Evolutionary conservation across 2,113 vertebrate genomes (phyloP).

Genomic region (Butorides virescens): DNA sequence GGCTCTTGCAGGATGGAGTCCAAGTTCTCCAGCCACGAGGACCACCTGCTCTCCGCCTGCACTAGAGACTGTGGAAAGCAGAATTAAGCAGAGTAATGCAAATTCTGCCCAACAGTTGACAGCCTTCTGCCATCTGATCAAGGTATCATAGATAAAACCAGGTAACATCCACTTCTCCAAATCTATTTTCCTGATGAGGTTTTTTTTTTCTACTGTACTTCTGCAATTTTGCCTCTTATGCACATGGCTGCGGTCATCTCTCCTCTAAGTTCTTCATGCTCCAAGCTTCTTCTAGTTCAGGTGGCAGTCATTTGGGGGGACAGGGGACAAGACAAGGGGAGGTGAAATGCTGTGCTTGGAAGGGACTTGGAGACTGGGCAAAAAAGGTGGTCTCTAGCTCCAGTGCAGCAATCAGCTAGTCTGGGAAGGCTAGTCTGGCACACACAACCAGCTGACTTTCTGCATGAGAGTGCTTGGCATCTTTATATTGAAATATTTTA

Average conservation of each 20-base stretch:
- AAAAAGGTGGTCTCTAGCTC: not conserved
- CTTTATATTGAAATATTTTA: not conserved
- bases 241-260: rapidly evolving
- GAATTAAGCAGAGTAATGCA: not conserved
- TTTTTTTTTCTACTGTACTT: not conserved
- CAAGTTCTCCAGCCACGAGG: not conserved
- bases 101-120: not conserved
- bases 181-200: not conserved
- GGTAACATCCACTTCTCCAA: not conserved
- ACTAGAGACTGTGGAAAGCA: not conserved
- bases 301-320: not conserved
- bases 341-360: not conserved
- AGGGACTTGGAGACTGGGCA: not conserved
- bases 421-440: not conserved
- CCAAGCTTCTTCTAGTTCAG: not conserved
- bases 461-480: not conserved
- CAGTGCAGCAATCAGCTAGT: not conserved
- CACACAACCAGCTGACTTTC: not conserved
- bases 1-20: constrained; percentile 5
- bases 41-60: constrained; percentile 34
- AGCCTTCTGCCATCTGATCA: not conserved
- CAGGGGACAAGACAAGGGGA: not conserved
- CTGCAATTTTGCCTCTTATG: not conserved
- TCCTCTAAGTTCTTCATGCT: not conserved
- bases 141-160: not conserved